These are phyloP conservation scores for Heteromormyrus szaboi DNA, from an alignment of 2,797 vertebrate genomes.

Conservation along the genomic window DNA sequence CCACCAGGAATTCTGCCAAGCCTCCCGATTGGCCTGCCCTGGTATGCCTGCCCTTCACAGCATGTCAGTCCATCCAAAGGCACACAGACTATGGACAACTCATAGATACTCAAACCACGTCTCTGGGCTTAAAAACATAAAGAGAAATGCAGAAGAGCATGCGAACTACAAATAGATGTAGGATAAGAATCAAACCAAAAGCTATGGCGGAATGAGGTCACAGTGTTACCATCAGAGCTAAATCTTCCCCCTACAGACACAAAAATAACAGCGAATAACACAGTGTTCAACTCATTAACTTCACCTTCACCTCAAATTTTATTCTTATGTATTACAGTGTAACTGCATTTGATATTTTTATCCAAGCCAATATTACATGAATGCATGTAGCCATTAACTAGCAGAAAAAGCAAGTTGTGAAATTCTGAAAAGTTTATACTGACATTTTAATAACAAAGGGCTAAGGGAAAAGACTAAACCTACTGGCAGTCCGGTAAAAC, in stretches of 20 bases:
- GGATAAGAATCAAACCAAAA: not conserved
- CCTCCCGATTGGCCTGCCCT: not conserved
- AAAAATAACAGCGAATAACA: not conserved
- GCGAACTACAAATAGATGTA: not conserved
- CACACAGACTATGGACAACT: not conserved
- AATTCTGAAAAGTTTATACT: not conserved
- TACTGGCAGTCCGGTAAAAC: not conserved
- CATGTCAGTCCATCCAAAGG: not conserved
- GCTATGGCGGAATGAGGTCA: not conserved
- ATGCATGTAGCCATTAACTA: not conserved
- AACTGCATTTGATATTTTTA: not conserved
- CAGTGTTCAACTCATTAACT: not conserved
- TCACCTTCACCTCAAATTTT: not conserved
- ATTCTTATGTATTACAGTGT: not conserved
- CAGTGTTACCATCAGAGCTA: not conserved
- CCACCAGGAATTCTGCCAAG: not conserved
- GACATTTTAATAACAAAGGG: not conserved
- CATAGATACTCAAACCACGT: not conserved
- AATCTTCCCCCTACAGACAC: not conserved
- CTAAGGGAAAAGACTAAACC: not conserved
- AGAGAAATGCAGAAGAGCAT: not conserved
- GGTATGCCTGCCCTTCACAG: not conserved
- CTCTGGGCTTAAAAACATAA: not conserved
- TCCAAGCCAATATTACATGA: not conserved
- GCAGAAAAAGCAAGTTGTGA: not conserved